Conservation (phyloP, 2,113 vertebrate species). For the Lethenteron reissneri region DNA sequence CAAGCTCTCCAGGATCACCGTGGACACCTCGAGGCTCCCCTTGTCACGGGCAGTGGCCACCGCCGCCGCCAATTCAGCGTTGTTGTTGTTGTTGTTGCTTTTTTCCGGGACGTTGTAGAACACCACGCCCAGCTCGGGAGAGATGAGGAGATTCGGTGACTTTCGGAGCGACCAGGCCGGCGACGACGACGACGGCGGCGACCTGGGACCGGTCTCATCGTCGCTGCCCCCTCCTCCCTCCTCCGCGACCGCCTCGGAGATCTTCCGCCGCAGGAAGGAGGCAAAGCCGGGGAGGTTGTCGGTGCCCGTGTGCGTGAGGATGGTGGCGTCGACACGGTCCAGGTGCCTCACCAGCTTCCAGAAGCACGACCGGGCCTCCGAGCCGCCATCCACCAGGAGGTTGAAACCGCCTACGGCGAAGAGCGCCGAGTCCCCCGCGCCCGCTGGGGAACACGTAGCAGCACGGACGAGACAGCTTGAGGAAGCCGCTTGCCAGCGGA, state of each 20-base stretch:
- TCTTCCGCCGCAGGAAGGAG: slow-evolving; percentile 56
- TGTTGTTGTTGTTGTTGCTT: slow-evolving; percentile 17
- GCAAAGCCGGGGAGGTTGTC: slow-evolving; percentile 75
- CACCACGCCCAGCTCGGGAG: slow-evolving; percentile 56
- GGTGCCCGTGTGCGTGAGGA: slow-evolving; percentile 49
- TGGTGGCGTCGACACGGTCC: slow-evolving; percentile 61
- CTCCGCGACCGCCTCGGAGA: slow-evolving; percentile 30
- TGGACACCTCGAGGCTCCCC: slow-evolving; percentile 27
- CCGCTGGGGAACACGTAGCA: slow-evolving; percentile 88
- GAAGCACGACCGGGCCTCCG: slow-evolving; percentile 55
- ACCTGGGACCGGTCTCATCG: slow-evolving; percentile 17
- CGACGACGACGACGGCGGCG: background rate
- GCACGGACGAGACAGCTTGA: slow-evolving; percentile 69
- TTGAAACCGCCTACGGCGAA: slow-evolving; percentile 82
- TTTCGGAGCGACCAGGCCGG: background rate
- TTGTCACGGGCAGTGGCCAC: background rate
- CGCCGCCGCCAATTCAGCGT: background rate
- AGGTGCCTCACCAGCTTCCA: slow-evolving; percentile 88
- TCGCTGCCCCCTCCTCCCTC: slow-evolving; percentile 33
- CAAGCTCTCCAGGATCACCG: slow-evolving; percentile 31
- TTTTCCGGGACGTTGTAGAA: slow-evolving; percentile 49
- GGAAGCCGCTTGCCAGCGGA: slow-evolving; percentile 50
- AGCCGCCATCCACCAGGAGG: slow-evolving; percentile 59
- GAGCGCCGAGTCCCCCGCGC: slow-evolving; percentile 56
- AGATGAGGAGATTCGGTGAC: slow-evolving; percentile 28